Base-by-base conservation (phyloP, 2,888 invertebrate species). In the Noctua pronuba region DNA sequence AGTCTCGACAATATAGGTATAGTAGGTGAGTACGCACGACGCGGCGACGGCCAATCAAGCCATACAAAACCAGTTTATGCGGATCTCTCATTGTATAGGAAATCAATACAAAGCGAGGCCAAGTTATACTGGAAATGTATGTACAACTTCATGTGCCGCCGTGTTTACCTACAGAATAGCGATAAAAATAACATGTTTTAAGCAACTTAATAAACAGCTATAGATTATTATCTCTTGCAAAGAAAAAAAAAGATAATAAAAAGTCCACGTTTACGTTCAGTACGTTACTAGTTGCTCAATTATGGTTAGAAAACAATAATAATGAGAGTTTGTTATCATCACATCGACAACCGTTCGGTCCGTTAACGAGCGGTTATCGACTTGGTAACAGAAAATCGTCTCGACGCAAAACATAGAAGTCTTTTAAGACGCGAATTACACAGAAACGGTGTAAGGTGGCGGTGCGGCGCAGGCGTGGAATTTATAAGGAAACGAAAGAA, bases 151-250 rank as follows among this genome's bases (percentile, higher is more conserved):
- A n/a, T n/a, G n/a, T n/a, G n/a, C n/a, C n/a, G n/a, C n/a, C n/a
- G n/a, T n/a, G n/a, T n/a, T n/a, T 55, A 71, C 5, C 41, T 18
- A 67, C 28, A 28, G 10, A 35, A n/a, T n/a, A 21, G 10, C 24
- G 18, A 55, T 78, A 78, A 77, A 52, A 77, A n/a, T 4, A 49
- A 41, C 49, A 69, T 78, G 13, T 44, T 65, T 55, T 31, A 38
- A 1, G 41, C 41, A 41, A 44, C 21, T 18, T 46, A 24, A 44
- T 49, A n/a, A 65, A 65, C 13, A 28, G 21, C n/a, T 31, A 24
- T 44, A 41, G 44, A 74, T 74, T 5, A 75, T 21, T 75, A 46
- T 78, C 35, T 28, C 13, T 44, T 8, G 18, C 8, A 76, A 65
- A 64, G 66, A 44, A 35, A 38, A 6, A 13, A 77, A 28, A 38